phyloP scores from a whole-genome alignment of 2,888 invertebrate species.

The Odontocerum albicorne region DNA sequence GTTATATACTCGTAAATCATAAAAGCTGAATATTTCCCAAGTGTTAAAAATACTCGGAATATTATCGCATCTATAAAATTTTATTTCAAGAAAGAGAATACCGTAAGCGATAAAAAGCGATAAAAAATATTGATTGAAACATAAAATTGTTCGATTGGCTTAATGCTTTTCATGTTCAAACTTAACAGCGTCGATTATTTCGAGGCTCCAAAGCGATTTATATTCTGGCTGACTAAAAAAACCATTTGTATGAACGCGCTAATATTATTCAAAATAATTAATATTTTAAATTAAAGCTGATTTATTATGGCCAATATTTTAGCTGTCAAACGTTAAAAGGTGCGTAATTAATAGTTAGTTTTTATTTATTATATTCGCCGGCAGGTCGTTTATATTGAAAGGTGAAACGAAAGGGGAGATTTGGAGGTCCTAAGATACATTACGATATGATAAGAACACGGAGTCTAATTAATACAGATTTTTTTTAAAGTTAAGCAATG shows the following conservation, averaged over 20 bases:
- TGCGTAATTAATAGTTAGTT: slow-evolving; percentile 30
- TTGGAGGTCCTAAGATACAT: not conserved
- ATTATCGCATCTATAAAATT: too few relatives aligned
- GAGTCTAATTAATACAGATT: too few relatives aligned
- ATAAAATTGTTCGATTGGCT: not conserved
- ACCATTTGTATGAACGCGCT: slow-evolving; percentile 11
- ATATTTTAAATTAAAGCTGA: slow-evolving; percentile 33
- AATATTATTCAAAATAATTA: slow-evolving; percentile 31
- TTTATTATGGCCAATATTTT: slow-evolving; percentile 32
- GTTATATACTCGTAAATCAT: too few relatives aligned
- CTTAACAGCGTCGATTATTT: not conserved
- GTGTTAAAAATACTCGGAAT: too few relatives aligned
- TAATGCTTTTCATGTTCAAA: too few relatives aligned
- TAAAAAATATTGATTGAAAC: not conserved
- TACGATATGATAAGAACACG: too few relatives aligned
- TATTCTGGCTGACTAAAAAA: slow-evolving; percentile 9
- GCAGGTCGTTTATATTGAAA: slow-evolving; percentile 11
- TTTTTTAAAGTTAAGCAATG: too few relatives aligned
- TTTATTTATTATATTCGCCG: slow-evolving; percentile 25
- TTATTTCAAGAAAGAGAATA: too few relatives aligned
- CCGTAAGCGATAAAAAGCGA: not conserved
- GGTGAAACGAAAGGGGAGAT: not conserved
- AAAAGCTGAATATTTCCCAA: too few relatives aligned
- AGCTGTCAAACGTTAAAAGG: slow-evolving; percentile 31
- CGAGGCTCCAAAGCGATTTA: slow-evolving; percentile 8